phyloP scores from a whole-genome alignment of 2,888 invertebrate genomes.

The Syrista parreyssii region DNA sequence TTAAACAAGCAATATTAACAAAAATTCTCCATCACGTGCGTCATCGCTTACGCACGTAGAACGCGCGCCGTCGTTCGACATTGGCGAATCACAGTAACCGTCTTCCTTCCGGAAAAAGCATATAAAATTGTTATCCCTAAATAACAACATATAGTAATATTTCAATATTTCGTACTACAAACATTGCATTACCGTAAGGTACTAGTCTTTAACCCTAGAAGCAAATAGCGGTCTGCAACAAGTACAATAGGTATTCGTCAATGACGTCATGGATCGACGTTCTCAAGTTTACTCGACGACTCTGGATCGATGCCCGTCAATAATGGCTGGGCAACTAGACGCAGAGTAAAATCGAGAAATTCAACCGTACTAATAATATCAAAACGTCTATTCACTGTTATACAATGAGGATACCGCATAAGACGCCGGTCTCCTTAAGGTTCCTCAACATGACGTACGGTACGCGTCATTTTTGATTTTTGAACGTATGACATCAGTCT shows the following conservation, averaged over 20 bases:
- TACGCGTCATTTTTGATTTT: neutral
- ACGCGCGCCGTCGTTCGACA: neutral
- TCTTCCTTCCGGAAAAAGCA: neutral
- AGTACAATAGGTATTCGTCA: constrained; percentile 40
- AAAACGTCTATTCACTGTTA: neutral
- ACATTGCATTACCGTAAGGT: neutral
- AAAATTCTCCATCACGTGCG: constrained; percentile 32
- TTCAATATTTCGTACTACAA: neutral
- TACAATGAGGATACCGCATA: neutral
- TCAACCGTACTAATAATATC: neutral
- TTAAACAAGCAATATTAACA: constrained; percentile 12
- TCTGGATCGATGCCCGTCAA: constrained; percentile 2
- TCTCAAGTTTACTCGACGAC: neutral
- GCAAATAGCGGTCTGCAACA: constrained; percentile 48
- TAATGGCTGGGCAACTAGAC: neutral
- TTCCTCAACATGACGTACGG: neutral
- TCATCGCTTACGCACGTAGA: constrained; percentile 40
- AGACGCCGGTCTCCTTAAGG: neutral
- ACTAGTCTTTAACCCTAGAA: neutral
- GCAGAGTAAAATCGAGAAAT: neutral
- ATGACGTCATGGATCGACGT: constrained; percentile 22
- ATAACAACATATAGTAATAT: neutral
- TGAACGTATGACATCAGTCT: neutral
- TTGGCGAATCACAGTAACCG: neutral
- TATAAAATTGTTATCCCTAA: neutral